Evolutionary conservation across 2,797 vertebrate genomes (phyloP).

Genomic region (Aphelocoma californica): DNA sequence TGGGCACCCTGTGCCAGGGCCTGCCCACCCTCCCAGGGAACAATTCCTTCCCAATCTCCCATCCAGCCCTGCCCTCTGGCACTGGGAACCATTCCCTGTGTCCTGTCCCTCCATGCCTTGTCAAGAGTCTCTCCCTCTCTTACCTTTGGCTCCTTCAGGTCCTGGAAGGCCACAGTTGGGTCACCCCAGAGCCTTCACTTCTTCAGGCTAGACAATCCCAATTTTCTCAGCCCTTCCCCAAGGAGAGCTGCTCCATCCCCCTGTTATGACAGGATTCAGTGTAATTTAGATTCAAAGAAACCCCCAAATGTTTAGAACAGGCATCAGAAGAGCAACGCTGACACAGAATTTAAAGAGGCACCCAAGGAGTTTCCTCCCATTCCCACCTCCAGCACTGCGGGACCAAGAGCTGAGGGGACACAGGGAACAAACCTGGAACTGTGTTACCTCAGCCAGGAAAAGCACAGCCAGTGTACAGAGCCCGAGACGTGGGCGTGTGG

Average conservation of each 20-base stretch:
- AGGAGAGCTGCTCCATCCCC: not conserved
- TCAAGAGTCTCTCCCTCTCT: not conserved
- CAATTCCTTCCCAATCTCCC: not conserved
- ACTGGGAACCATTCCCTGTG: not conserved
- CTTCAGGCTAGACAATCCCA: not conserved
- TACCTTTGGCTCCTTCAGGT: not conserved
- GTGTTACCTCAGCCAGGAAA: not conserved
- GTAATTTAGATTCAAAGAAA: not conserved
- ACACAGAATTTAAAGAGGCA: accelerated
- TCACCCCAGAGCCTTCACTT: not conserved
- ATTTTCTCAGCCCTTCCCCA: not conserved
- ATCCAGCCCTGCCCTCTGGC: not conserved
- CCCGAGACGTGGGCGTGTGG: not conserved
- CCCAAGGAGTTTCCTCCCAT: not conserved
- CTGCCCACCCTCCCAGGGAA: not conserved
- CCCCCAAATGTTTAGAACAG: not conserved
- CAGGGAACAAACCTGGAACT: not conserved
- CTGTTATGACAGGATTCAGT: not conserved
- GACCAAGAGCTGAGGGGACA: not conserved
- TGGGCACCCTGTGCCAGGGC: not conserved
- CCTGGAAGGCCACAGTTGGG: not conserved
- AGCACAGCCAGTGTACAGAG: not conserved
- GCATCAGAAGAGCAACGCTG: not conserved
- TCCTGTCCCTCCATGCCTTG: not conserved
- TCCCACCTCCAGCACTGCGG: not conserved